Evolutionary conservation across 2,797 vertebrate genomes (phyloP).

Genomic region (Clarias pachynema): DNA sequence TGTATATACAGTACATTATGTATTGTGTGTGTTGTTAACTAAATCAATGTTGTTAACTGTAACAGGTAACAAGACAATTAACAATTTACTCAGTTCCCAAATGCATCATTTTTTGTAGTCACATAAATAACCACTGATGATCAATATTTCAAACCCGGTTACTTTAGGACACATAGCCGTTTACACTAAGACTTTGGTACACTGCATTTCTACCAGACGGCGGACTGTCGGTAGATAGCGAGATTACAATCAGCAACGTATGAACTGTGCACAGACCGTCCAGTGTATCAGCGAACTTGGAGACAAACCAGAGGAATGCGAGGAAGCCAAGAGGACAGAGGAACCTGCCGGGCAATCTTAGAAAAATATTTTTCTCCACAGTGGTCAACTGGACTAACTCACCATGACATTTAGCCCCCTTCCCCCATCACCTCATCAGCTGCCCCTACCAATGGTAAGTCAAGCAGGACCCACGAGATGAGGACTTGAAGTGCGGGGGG

Average conservation of each 20-base stretch:
- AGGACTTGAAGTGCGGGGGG: slow-evolving; percentile 48
- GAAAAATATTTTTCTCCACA: slow-evolving; percentile 78
- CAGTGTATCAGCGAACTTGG: slow-evolving; percentile 34
- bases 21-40: too few relatives aligned
- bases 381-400: slow-evolving; percentile 76
- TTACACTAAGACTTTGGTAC: slow-evolving; percentile 19
- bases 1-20: too few relatives aligned
- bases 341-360: slow-evolving; percentile 72
- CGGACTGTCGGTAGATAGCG: slow-evolving; percentile 12
- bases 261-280: slow-evolving; percentile 35
- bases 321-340: slow-evolving; percentile 58
- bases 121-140: not conserved
- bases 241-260: slow-evolving; percentile 47
- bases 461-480: slow-evolving; percentile 63
- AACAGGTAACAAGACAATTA: not conserved
- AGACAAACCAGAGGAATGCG: slow-evolving; percentile 51
- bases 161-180: not conserved
- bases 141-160: too few relatives aligned
- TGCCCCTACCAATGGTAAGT: slow-evolving; percentile 45
- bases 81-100: not conserved
- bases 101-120: not conserved
- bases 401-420: slow-evolving; percentile 69
- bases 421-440: slow-evolving; percentile 28
- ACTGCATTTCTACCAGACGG: slow-evolving; percentile 11
- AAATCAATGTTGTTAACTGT: not conserved